Conservation (phyloP, 2,797 vertebrate species). For the Anableps anableps region DNA sequence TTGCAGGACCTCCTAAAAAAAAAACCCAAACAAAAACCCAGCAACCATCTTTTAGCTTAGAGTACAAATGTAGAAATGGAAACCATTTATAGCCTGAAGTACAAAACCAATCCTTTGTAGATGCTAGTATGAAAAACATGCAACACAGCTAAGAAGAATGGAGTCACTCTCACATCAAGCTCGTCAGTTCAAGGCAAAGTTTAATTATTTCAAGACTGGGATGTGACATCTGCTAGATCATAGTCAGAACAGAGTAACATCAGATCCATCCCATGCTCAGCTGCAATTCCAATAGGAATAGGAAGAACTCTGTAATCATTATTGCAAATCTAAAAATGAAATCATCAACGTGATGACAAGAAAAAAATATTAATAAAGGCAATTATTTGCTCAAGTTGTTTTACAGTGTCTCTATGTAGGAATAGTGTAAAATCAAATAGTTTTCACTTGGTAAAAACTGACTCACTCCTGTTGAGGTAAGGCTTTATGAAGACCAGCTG, state of each 20-base stretch:
- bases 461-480: slow-evolving; percentile 49
- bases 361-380: slow-evolving; percentile 28
- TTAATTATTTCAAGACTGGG: slow-evolving; percentile 29
- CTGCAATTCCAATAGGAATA: slow-evolving; percentile 41
- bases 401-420: slow-evolving; percentile 10
- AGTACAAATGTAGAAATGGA: slow-evolving; percentile 57
- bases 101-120: slow-evolving; percentile 50
- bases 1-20: slow-evolving; percentile 41
- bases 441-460: slow-evolving; percentile 29
- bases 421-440: slow-evolving; percentile 24
- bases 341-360: slow-evolving; percentile 26
- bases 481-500: slow-evolving; percentile 72
- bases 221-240: slow-evolving; percentile 43
- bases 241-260: slow-evolving; percentile 32
- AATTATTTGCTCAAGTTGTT: slow-evolving; percentile 19
- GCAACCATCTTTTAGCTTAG: slow-evolving; percentile 59
- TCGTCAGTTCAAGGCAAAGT: slow-evolving; percentile 35
- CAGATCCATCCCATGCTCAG: slow-evolving; percentile 18
- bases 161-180: slow-evolving; percentile 42
- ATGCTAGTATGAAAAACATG: slow-evolving; percentile 37
- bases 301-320: slow-evolving; percentile 4
- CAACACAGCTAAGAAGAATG: slow-evolving; percentile 33
- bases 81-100: slow-evolving; percentile 33
- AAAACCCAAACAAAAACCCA: slow-evolving; percentile 53
- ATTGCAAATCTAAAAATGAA: slow-evolving; percentile 38